Percentiles rank a stretch among this genome's conserved stretches.
These are phyloP conservation scores for Microplitis demolitor DNA, from an alignment of 1,140 invertebrate species.

Conservation along the genomic window DNA sequence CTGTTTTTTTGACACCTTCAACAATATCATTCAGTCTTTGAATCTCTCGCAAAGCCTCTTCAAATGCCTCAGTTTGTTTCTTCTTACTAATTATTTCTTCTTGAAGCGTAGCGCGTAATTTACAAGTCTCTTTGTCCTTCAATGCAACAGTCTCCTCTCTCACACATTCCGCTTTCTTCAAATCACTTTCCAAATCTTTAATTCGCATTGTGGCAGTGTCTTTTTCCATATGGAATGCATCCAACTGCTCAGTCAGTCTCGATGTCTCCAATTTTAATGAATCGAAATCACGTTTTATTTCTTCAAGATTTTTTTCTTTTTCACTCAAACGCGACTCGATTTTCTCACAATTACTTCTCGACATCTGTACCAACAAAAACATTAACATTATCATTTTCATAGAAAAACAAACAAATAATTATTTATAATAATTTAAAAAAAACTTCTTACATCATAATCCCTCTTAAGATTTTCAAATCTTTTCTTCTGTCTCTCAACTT, in stretches of 20 bases:
- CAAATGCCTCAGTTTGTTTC: slow-evolving; percentile 40
- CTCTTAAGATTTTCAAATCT: slow-evolving; percentile 39
- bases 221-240: slow-evolving; percentile 45
- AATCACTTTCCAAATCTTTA: slow-evolving; percentile 42
- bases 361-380: slow-evolving; percentile 32
- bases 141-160: slow-evolving; percentile 34
- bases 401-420: slow-evolving; percentile 3
- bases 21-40: slow-evolving; percentile 46
- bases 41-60: slow-evolving; percentile 45
- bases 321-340: slow-evolving; percentile 29
- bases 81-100: slow-evolving; percentile 45
- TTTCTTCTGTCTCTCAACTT: slow-evolving; percentile 42
- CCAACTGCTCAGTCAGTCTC: slow-evolving; percentile 44
- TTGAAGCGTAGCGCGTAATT: slow-evolving; percentile 35
- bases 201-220: slow-evolving; percentile 41
- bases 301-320: slow-evolving; percentile 28
- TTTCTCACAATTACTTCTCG: slow-evolving; percentile 33
- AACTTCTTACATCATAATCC: slow-evolving; percentile 46
- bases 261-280: slow-evolving; percentile 40
- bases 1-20: slow-evolving; percentile 28
- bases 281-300: slow-evolving; percentile 39
- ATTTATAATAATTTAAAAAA: slow-evolving; percentile 6
- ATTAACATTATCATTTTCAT: not conserved
- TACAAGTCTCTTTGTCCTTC: slow-evolving; percentile 35
- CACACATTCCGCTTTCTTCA: slow-evolving; percentile 35